These are phyloP conservation scores for Hyperoplus lanceolatus DNA, from an alignment of 2,797 vertebrate species.

Conservation along the genomic window DNA sequence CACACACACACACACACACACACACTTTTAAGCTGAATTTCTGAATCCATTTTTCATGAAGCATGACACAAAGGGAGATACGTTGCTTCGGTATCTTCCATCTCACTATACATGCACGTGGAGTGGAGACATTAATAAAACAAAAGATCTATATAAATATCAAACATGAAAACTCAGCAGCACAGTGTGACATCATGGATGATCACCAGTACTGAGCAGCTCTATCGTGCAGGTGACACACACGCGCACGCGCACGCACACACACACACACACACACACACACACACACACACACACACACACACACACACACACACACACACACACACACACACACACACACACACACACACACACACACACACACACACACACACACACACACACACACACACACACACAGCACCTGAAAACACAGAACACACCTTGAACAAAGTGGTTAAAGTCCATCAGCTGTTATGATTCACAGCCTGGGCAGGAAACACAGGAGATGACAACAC, in stretches of 20 bases:
- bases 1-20: too few relatives aligned
- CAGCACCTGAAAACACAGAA: too few relatives aligned
- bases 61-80: slow-evolving; percentile 11
- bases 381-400: too few relatives aligned
- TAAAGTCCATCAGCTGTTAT: slow-evolving; percentile 76
- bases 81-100: slow-evolving; percentile 13
- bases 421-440: too few relatives aligned
- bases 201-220: not conserved
- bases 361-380: too few relatives aligned
- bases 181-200: slow-evolving; percentile 1
- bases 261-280: too few relatives aligned
- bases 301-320: too few relatives aligned
- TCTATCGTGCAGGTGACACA: slow-evolving; percentile 32
- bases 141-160: slow-evolving; percentile 16
- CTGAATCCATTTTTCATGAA: slow-evolving; percentile 60
- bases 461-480: slow-evolving; percentile 77
- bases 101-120: slow-evolving; percentile 14
- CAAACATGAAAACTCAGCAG: slow-evolving; percentile 16
- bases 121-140: slow-evolving; percentile 40
- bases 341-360: too few relatives aligned
- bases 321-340: too few relatives aligned
- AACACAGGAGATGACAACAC: slow-evolving; percentile 57
- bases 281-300: too few relatives aligned
- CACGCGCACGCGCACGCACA: too few relatives aligned
- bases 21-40: slow-evolving; percentile 43